These are phyloP conservation scores for Heliocidaris erythrogramma DNA, from an alignment of 35 echinoderm and acorn worm genomes.

Conservation along the genomic window DNA sequence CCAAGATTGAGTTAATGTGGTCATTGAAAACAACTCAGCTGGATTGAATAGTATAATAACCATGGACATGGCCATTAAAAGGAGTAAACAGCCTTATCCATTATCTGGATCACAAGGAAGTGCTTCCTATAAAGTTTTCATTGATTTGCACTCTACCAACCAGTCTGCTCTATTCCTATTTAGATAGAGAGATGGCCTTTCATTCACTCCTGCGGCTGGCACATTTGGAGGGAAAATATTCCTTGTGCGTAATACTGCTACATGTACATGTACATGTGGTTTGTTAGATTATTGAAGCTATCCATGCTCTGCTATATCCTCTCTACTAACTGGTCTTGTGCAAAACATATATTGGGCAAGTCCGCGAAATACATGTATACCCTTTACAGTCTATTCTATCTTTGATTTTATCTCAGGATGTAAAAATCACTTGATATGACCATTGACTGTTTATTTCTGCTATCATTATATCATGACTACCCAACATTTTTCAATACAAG, in stretches of 20 bases:
- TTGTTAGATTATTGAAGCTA: no score
- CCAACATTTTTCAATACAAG: no score
- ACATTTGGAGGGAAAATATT: not conserved
- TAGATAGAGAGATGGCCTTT: not conserved
- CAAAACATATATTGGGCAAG: no score
- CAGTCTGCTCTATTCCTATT: not conserved
- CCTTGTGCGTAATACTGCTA: not conserved
- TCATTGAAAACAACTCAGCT: not conserved
- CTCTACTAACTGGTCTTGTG: no score
- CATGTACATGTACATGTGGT: no score
- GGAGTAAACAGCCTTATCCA: not conserved
- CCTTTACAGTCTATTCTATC: no score
- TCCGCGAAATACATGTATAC: no score
- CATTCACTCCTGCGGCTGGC: not conserved
- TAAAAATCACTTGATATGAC: no score
- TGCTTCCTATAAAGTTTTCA: not conserved
- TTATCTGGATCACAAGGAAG: not conserved
- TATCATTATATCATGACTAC: no score
- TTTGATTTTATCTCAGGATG: no score
- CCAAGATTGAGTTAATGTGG: not conserved
- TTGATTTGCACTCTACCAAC: not conserved
- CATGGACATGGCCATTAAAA: not conserved
- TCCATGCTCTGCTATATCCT: no score
- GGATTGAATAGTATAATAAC: not conserved
- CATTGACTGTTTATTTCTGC: no score